Conservation (phyloP, 2,113 vertebrate genomes). For the Talpa occidentalis region DNA sequence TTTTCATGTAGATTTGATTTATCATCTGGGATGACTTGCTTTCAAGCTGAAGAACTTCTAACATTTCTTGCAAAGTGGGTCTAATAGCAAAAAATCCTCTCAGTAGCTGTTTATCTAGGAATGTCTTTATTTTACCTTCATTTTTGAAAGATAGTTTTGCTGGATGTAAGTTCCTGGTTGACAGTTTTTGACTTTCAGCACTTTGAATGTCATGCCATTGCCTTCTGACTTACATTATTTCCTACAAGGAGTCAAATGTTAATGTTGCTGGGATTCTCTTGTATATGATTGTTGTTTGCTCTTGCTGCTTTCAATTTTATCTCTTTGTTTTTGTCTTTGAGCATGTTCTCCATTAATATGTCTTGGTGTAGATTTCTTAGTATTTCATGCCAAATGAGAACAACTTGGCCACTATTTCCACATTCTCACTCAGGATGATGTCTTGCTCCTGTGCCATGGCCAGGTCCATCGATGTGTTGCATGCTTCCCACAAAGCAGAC, state of each 20-base stretch:
- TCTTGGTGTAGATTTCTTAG: neutral
- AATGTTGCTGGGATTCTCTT: neutral
- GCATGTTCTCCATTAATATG: neutral
- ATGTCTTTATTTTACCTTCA: neutral
- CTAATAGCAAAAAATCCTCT: neutral
- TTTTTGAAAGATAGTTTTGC: neutral
- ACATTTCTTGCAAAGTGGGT: neutral
- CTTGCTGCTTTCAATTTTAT: neutral
- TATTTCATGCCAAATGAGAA: neutral
- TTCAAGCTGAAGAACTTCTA: slow-evolving; percentile 12
- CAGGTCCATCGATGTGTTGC: no score
- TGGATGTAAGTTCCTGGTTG: neutral
- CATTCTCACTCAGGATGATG: no score
- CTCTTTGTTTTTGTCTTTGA: neutral
- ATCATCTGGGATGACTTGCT: neutral
- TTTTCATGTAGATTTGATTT: slow-evolving; percentile 3
- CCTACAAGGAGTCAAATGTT: neutral
- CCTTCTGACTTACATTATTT: neutral
- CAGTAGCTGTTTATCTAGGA: neutral
- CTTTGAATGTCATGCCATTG: neutral
- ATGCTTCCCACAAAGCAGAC: no score
- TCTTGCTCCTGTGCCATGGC: no score
- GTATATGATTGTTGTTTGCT: neutral
- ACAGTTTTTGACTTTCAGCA: neutral
- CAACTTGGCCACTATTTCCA: no score